Evolutionary conservation across 2,797 vertebrate genomes (phyloP).

Genomic region (Kryptopterus vitreolus): DNA sequence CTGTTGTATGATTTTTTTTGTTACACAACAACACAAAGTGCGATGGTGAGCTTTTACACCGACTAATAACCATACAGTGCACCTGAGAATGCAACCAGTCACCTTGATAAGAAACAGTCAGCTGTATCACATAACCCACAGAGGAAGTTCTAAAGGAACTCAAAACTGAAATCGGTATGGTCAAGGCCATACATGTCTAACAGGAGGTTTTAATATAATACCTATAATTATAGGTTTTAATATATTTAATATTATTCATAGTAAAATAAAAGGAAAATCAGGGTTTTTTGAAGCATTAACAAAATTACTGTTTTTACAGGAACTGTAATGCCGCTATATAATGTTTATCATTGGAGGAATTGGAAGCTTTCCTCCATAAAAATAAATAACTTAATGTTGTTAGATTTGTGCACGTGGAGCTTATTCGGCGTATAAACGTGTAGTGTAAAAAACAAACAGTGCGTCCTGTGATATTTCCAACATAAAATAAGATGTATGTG

Average conservation of each 20-base stretch:
- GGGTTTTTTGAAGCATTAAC: too few relatives aligned
- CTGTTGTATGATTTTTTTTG: too few relatives aligned
- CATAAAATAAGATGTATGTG: neutral
- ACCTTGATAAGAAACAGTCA: neutral
- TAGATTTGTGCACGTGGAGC: neutral
- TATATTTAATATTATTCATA: too few relatives aligned
- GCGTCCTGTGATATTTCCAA: neutral
- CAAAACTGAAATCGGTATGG: too few relatives aligned
- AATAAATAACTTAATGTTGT: neutral
- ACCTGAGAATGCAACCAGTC: neutral
- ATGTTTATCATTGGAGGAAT: neutral
- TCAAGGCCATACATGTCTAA: too few relatives aligned
- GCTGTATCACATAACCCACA: neutral
- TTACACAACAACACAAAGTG: too few relatives aligned
- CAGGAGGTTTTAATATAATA: too few relatives aligned
- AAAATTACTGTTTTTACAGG: too few relatives aligned
- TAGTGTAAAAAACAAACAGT: neutral
- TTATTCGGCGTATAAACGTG: neutral
- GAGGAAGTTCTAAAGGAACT: neutral
- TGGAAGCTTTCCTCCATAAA: neutral
- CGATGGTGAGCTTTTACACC: neutral
- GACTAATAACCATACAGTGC: neutral
- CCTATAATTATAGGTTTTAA: too few relatives aligned
- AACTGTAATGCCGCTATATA: neutral
- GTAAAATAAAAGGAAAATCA: too few relatives aligned